Evolutionary conservation across 2,113 vertebrate genomes (phyloP).

Genomic region (Callithrix jacchus): DNA sequence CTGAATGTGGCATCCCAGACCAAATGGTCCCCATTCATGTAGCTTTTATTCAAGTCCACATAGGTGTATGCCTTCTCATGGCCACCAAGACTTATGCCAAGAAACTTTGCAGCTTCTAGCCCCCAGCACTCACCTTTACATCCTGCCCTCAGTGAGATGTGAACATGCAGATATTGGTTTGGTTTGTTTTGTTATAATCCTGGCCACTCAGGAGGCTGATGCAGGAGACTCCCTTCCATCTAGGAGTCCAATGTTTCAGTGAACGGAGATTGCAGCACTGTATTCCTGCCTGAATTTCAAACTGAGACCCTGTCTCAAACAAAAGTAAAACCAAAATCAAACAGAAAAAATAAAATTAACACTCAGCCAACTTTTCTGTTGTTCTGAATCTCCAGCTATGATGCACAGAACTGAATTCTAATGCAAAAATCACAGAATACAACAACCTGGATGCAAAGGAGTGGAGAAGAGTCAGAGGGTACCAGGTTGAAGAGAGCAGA

Average conservation of each 20-base stretch:
- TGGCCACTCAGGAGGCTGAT: neutral
- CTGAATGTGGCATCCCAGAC: neutral
- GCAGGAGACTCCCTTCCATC: neutral
- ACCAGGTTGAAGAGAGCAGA: neutral
- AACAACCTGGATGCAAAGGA: neutral
- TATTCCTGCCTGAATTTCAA: neutral
- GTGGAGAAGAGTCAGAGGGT: neutral
- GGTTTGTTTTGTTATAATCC: too few species aligned
- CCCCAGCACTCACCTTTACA: neutral
- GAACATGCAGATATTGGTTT: neutral
- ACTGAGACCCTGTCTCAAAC: neutral
- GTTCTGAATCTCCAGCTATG: neutral
- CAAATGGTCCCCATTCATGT: neutral
- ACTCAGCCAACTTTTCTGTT: neutral
- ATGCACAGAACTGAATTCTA: neutral
- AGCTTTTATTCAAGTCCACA: neutral
- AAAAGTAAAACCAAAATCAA: too few species aligned
- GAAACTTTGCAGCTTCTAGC: neutral
- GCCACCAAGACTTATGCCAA: neutral
- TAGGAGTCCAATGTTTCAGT: neutral
- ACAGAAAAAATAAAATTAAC: neutral
- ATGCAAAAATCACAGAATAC: neutral
- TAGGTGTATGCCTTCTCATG: neutral
- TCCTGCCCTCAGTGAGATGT: neutral
- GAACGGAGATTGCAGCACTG: neutral